Percentiles rank a stretch among this genome's conserved stretches.
These are phyloP conservation scores for Lepeophtheirus nordmannii DNA, from an alignment of 2,888 invertebrate species.

Conservation along the genomic window DNA sequence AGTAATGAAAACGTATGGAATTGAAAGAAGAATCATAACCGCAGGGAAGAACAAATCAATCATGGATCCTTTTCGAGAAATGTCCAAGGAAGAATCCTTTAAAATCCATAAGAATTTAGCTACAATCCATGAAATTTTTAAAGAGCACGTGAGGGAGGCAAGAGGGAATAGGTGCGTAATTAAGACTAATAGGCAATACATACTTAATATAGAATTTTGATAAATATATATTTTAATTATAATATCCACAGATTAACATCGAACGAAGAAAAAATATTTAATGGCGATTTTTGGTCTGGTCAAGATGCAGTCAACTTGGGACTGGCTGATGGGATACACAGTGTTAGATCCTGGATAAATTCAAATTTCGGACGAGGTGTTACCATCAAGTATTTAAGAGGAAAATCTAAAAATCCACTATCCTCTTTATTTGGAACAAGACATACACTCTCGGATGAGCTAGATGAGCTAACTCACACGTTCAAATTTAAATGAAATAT, in stretches of 20 bases:
- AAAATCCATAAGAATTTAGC: background rate
- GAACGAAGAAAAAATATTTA: conserved; percentile 11
- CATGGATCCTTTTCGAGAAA: conserved; percentile 4
- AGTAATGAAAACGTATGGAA: conserved; percentile 13
- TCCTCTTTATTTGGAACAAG: too few relatives aligned
- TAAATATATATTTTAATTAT: too few relatives aligned
- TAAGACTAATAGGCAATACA: too few relatives aligned
- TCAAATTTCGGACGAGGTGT: conserved; percentile 2
- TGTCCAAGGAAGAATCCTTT: background rate
- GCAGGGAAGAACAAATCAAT: conserved; percentile 17
- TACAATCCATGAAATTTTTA: conserved; percentile 20
- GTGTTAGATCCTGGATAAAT: background rate
- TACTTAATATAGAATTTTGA: too few relatives aligned
- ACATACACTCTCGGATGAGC: too few relatives aligned
- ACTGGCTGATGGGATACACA: conserved; percentile 22
- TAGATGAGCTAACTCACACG: too few relatives aligned
- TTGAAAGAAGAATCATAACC: conserved; percentile 10
- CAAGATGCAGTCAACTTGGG: conserved; percentile 13
- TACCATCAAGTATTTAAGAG: too few relatives aligned
- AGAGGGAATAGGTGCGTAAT: background rate
- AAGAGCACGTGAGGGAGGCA: conserved; percentile 8
- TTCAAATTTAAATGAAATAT: too few relatives aligned
- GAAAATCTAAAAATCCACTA: too few relatives aligned
- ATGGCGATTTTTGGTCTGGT: conserved; percentile 16
- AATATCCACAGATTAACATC: background rate